Evolutionary conservation across 2,888 invertebrate species (phyloP).

Genomic region (Stenolophus ochropezus): DNA sequence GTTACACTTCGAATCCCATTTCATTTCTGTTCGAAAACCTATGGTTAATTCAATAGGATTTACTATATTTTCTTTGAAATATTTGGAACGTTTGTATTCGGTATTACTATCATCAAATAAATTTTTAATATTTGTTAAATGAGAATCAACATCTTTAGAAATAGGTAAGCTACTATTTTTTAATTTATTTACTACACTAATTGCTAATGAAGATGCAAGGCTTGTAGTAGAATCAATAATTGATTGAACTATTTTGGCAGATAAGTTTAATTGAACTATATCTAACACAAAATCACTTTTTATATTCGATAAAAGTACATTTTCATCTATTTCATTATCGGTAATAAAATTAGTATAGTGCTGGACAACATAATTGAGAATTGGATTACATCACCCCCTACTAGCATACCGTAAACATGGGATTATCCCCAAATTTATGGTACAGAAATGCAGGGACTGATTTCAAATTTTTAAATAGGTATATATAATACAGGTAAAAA

Average conservation of each 20-base stretch:
- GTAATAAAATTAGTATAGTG: too few species aligned
- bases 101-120: not conserved
- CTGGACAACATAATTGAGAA: too few species aligned
- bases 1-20: not conserved
- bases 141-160: not conserved
- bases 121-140: not conserved
- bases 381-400: too few species aligned
- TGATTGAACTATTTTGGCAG: not conserved
- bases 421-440: too few species aligned
- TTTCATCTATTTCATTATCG: not conserved
- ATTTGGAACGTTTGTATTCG: conserved; percentile 50
- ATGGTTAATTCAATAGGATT: conserved; percentile 21
- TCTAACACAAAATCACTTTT: not conserved
- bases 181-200: not conserved
- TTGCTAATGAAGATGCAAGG: not conserved
- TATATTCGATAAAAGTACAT: not conserved
- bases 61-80: conserved; percentile 45
- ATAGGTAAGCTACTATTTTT: not conserved
- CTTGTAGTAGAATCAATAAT: not conserved
- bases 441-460: too few species aligned
- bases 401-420: too few species aligned
- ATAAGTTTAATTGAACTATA: not conserved
- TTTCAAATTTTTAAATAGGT: too few species aligned
- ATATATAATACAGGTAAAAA: too few species aligned
- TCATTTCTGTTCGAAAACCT: conserved; percentile 37